Evolutionary conservation across 2,888 invertebrate species (phyloP).

Genomic region (Mesorhabditis belari): DNA sequence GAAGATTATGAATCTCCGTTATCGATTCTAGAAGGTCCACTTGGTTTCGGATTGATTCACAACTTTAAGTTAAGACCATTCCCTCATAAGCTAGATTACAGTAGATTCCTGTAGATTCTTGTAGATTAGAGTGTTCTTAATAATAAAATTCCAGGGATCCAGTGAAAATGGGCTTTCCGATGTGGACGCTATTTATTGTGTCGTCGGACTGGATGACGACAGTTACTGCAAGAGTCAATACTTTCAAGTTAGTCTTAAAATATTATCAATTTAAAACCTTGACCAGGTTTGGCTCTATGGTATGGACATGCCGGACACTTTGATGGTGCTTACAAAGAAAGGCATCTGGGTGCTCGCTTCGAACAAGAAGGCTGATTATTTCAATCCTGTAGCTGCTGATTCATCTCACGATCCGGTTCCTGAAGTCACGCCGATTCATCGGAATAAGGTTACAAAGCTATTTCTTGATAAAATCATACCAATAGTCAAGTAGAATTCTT

Average conservation of each 20-base stretch:
- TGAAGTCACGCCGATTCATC: constrained; percentile 73
- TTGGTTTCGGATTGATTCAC: no score
- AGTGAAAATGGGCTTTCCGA: not conserved
- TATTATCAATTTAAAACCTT: constrained; percentile 7
- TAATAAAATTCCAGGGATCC: no score
- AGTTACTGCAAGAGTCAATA: no score
- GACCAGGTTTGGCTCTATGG: constrained; percentile 87
- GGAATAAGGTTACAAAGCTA: constrained; percentile 72
- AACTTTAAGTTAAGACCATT: no score
- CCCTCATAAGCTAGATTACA: no score
- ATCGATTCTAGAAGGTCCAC: no score
- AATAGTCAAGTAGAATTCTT: not conserved
- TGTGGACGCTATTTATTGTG: not conserved
- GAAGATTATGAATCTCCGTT: no score
- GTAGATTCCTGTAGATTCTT: no score
- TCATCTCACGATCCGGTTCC: constrained; percentile 68
- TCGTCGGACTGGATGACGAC: not conserved
- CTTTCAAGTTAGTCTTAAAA: not conserved
- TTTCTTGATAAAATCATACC: not conserved
- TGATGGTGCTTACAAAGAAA: constrained; percentile 80
- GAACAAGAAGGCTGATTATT: constrained; percentile 94
- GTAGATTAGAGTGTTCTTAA: no score
- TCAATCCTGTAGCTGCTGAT: constrained; percentile 76
- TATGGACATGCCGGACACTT: constrained; percentile 90
- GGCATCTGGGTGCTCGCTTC: constrained; percentile 82